These are phyloP conservation scores for Cliona cf. orientalis DNA, from an alignment of 37 sponge, comb jelly and placozoan genomes.

Conservation along the genomic window DNA sequence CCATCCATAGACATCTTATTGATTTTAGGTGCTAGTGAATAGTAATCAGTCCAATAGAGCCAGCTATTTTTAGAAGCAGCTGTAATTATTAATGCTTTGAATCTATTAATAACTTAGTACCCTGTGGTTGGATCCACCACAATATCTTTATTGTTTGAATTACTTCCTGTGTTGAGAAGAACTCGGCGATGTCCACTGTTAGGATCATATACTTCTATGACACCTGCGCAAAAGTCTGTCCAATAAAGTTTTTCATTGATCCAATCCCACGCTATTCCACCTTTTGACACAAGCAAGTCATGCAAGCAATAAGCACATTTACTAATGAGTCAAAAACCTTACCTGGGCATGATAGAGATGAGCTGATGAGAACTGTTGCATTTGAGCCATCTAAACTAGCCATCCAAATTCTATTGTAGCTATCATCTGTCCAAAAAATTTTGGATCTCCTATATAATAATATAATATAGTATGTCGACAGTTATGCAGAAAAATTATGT, in stretches of 20 bases:
- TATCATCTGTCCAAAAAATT: constrained; percentile 28
- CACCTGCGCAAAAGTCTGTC: constrained; percentile 17
- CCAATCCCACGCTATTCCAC: constrained; percentile 55
- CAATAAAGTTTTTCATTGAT: constrained; percentile 51
- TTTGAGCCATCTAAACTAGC: constrained; percentile 12
- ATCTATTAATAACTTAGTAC: too few relatives aligned
- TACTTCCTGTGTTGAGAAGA: constrained; percentile 6
- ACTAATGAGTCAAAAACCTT: too few relatives aligned
- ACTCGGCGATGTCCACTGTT: constrained; percentile 7
- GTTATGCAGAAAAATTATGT: too few relatives aligned
- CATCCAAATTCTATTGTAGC: background rate
- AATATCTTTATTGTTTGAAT: constrained; percentile 14
- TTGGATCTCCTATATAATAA: background rate
- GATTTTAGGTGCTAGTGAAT: constrained; percentile 11
- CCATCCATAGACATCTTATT: constrained; percentile 21
- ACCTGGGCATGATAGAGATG: constrained; percentile 13
- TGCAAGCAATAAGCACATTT: too few relatives aligned
- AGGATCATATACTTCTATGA: constrained; percentile 38
- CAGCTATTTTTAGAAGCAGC: constrained; percentile 15
- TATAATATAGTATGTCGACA: too few relatives aligned
- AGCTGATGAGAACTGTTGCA: background rate
- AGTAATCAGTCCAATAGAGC: constrained; percentile 69
- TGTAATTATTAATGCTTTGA: too few relatives aligned
- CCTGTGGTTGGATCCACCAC: constrained; percentile 38
- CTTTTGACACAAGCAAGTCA: background rate